Evolutionary conservation across 1,140 invertebrate genomes (phyloP), one percentile per base, ranked within the genome.

Genomic region (Chironomus striatipennis): DNA sequence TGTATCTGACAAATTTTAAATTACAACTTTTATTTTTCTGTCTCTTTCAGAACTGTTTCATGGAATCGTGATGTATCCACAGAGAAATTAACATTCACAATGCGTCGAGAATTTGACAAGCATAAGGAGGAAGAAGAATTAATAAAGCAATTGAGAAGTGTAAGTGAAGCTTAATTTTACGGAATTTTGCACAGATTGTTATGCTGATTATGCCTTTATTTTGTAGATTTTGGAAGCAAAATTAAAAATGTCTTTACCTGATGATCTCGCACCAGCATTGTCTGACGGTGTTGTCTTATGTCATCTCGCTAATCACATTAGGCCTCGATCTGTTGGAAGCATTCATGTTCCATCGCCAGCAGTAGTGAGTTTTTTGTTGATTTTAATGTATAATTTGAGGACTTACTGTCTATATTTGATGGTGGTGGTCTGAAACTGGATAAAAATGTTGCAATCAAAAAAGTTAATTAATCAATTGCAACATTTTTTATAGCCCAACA

Each of bases 321-420:
- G 90, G 77, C 94, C 95, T 12, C 86, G 93, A 77, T 90, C 95
- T 72, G 94, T 98, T 47, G 91, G 92, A 73, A 96, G 92, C 80
- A 96, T 98, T 75, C 95, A 97, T 85, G 95, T 98, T 79, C 95
- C 95, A 77, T 97, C 94, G 76, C 91, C 94, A 74, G 92, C 94
- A 79, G 94, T 96, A 87, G 95, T 97, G 84, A 89, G 89, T 85
- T 78, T 75, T 73, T 72, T 73, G 10, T 12, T n/a, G 12, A 4
- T 57, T 57, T 57, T 8, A 10, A 15, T 57, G 47, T 57, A 12
- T 2, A 67, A n/a, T n/a, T n/a, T n/a, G n/a, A n/a, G n/a, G n/a
- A n/a, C n/a, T n/a, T n/a, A n/a, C n/a, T n/a, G n/a, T n/a, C n/a
- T n/a, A n/a, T n/a, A n/a, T n/a, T n/a, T n/a, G n/a, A n/a, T n/a